Evolutionary conservation across 2,113 vertebrate genomes (phyloP).

Genomic region (Carassius carassius): DNA sequence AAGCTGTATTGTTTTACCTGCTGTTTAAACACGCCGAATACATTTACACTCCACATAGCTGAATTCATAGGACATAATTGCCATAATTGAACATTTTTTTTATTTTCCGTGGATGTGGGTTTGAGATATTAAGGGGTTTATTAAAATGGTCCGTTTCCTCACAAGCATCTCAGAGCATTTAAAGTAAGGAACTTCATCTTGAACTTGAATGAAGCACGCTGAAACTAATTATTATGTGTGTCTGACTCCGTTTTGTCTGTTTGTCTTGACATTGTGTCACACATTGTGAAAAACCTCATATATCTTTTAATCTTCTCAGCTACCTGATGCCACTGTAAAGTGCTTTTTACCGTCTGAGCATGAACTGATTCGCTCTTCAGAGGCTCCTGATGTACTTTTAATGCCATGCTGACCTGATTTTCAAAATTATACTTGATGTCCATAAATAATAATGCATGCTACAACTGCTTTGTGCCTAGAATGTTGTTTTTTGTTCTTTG

Average conservation of each 20-base stretch:
- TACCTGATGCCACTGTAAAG: constrained; percentile 17
- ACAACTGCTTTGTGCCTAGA: neutral
- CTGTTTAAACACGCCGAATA: constrained; percentile 10
- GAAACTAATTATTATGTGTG: constrained; percentile 20
- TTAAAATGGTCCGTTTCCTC: neutral
- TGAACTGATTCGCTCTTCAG: neutral
- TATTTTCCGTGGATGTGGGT: neutral
- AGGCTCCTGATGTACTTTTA: constrained; percentile 6
- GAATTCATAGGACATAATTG: constrained; percentile 1
- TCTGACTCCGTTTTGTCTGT: constrained; percentile 10
- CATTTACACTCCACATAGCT: constrained; percentile 6
- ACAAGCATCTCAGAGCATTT: neutral
- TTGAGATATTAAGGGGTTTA: constrained; percentile 29
- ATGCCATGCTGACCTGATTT: neutral
- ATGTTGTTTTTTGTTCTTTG: neutral
- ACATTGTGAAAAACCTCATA: neutral
- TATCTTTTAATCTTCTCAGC: constrained; percentile 19
- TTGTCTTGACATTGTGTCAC: constrained; percentile 8
- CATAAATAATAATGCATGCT: neutral
- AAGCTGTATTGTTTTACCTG: neutral
- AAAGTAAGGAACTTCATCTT: neutral
- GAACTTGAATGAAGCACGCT: constrained; percentile 23
- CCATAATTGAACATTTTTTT: constrained; percentile 8
- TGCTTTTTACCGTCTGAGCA: constrained; percentile 8
- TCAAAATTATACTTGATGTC: constrained; percentile 24